Percentiles rank a stretch among this genome's conserved stretches.
phyloP scores from a whole-genome alignment of 1,140 invertebrate species.

The Plodia interpunctella region DNA sequence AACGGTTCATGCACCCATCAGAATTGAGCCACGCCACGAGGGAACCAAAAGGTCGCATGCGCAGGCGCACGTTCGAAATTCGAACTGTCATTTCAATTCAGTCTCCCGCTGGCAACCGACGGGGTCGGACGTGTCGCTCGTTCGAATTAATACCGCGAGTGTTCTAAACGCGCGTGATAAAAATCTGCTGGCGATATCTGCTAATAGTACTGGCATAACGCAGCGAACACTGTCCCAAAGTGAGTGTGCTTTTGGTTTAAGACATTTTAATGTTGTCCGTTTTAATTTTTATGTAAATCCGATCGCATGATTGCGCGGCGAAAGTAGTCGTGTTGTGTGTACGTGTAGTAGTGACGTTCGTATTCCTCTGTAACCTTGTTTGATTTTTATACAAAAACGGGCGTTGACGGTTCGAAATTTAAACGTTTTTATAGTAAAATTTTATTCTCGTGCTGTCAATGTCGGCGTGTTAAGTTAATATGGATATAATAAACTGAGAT shows the following conservation, averaged over 20 bases:
- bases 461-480: too few relatives aligned
- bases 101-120: slow-evolving; percentile 24
- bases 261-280: neutral
- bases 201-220: slow-evolving; percentile 5
- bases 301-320: slow-evolving; percentile 5
- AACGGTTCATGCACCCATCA: neutral
- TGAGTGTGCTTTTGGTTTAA: slow-evolving; percentile 12
- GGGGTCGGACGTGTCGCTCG: slow-evolving; percentile 18
- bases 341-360: neutral
- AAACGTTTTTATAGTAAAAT: too few relatives aligned
- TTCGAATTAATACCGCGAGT: slow-evolving; percentile 6
- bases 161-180: slow-evolving; percentile 5
- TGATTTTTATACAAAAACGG: too few relatives aligned
- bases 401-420: too few relatives aligned
- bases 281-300: slow-evolving; percentile 9
- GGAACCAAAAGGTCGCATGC: slow-evolving; percentile 19
- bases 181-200: neutral
- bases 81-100: slow-evolving; percentile 17
- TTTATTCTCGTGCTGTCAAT: too few relatives aligned
- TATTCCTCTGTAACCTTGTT: neutral
- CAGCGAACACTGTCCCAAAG: slow-evolving; percentile 7
- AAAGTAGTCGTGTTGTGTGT: slow-evolving; percentile 8
- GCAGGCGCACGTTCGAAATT: slow-evolving; percentile 13
- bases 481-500: too few relatives aligned
- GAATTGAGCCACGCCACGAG: slow-evolving; percentile 13